Evolutionary conservation across 2,888 invertebrate genomes (phyloP).

Genomic region (Rotaria macrura): DNA sequence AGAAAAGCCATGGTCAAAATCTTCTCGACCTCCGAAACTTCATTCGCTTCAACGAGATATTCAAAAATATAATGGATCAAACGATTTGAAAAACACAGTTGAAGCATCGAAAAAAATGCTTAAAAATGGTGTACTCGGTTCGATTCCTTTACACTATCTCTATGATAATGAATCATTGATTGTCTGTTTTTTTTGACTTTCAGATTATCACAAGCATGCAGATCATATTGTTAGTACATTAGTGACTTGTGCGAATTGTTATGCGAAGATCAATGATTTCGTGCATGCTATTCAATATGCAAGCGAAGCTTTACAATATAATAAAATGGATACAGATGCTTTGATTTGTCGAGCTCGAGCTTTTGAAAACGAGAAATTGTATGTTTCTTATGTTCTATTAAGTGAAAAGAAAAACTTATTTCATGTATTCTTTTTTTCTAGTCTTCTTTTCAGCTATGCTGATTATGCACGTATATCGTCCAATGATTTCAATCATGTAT

Average conservation of each 20-base stretch:
- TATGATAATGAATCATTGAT: too few relatives aligned
- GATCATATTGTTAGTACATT: background rate
- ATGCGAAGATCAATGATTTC: background rate
- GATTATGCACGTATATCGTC: background rate
- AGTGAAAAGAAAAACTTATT: background rate
- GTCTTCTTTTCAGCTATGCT: background rate
- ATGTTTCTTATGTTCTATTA: background rate
- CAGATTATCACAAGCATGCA: background rate
- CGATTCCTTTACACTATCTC: background rate
- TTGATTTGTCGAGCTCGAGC: background rate
- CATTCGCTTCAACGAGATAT: background rate
- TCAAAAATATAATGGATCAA: background rate
- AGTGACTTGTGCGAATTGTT: background rate
- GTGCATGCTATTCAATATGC: background rate
- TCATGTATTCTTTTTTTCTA: background rate
- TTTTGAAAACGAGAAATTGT: slow-evolving; percentile 6
- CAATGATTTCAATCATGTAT: background rate
- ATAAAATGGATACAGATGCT: background rate
- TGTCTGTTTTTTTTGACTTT: too few relatives aligned
- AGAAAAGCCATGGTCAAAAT: background rate
- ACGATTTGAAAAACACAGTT: background rate
- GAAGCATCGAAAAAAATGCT: slow-evolving; percentile 7
- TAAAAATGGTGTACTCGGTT: slow-evolving; percentile 1
- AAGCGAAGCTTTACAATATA: slow-evolving; percentile 11
- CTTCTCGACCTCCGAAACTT: background rate